Base-by-base conservation (phyloP, 2,797 vertebrate genomes). In the Enteromius afrohamiltoni region DNA sequence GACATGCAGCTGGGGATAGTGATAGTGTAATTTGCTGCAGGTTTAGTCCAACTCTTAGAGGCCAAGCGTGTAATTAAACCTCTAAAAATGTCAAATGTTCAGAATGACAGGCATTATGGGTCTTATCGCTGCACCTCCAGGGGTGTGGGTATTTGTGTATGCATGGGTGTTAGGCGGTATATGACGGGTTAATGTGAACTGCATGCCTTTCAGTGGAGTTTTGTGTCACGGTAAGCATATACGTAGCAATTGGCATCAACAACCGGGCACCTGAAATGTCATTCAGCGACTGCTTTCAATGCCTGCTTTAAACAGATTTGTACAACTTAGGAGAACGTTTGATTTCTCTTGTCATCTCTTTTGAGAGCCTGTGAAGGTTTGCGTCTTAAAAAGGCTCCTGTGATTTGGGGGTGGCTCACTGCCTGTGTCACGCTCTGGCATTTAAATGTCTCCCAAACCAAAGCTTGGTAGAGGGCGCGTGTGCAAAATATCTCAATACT, bases 41-140 rank as follows among this genome's bases (percentile, higher is more conserved):
- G 85, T 92, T 89, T 90, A 90, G 87, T 89, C 88, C 49, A 53
- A 88, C 89, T 90, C 87, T 87, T 77, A 89, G 91, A 94, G 91
- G 91, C 91, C 93, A 93, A 93, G 92, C 92, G 91, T 94, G 93
- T 95, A 93, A 95, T 95, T 94, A 94, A 94, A 95, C 92, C 91
- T 89, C 93, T 92, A 92, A 93, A 93, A 94, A 93, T 91, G 91
- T 92, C 92, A 92, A 88, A 89, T 81, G 84, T 87, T 88, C 85
- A 89, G 90, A 83, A 82, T 65, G 86, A 87, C 83, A 85, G 89
- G 88, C 90, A 92, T 92, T 93, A 90, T 92, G 86, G 82, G 77
- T 88, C 89, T 92, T 93, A 93, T 92, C 88, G n/a, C 85, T 29
- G 74, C 80, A 58, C 86, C 86, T 88, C 88, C 92, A 91, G 89